Evolutionary conservation across 2,797 vertebrate species (phyloP).

Genomic region (Hippopotamyrus pictus): DNA sequence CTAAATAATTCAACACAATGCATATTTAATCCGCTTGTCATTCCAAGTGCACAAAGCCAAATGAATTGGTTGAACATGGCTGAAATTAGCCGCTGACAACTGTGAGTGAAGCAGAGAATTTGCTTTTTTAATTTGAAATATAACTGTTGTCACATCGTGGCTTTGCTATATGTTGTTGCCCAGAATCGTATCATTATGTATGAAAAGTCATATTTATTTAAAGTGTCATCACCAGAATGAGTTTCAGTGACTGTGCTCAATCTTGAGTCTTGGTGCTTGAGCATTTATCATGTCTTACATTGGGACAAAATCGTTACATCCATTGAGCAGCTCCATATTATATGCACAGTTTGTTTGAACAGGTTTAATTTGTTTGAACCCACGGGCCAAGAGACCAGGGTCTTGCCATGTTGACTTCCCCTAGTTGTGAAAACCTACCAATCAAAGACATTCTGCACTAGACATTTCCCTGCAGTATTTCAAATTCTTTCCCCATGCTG

Average conservation of each 20-base stretch:
- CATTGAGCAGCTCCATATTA: neutral
- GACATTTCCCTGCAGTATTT: neutral
- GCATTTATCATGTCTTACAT: neutral
- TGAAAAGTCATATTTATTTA: neutral
- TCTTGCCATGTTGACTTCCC: neutral
- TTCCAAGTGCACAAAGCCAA: conserved; percentile 36
- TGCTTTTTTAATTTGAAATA: neutral
- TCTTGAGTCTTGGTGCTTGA: neutral
- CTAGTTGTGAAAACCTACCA: neutral
- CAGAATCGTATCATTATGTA: neutral
- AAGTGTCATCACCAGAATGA: neutral
- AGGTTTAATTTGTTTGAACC: neutral
- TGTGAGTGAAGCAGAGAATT: neutral
- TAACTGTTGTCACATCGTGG: neutral
- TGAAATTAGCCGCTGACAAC: conserved; percentile 8
- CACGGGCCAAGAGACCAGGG: neutral
- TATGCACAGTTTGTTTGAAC: neutral
- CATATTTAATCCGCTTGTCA: conserved; percentile 61
- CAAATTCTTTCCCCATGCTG: neutral
- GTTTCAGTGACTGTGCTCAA: neutral
- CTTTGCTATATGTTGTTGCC: neutral
- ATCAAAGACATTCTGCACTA: neutral
- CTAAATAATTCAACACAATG: conserved; percentile 64
- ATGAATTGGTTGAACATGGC: conserved; percentile 13
- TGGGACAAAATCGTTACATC: neutral